A percentile compares a stretch with the other conserved stretches of the same genome.
Evolutionary conservation across 1,140 invertebrate species (phyloP).

Genomic region (Hylyphantes graminicola): DNA sequence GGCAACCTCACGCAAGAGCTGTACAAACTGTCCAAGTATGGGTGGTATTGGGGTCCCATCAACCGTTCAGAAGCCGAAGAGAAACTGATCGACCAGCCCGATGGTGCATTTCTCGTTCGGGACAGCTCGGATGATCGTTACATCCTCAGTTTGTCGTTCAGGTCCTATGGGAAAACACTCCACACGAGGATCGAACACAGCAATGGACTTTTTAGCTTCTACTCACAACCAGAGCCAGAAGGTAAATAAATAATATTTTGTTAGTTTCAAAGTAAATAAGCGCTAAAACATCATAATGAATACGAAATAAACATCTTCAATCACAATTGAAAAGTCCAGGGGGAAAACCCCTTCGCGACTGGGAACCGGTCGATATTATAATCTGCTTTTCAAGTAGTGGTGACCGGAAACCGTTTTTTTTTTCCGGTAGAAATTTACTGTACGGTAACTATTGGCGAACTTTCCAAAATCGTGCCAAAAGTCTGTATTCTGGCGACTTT

Average conservation of each 20-base stretch:
- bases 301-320: too few relatives aligned
- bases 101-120: conserved; percentile 82
- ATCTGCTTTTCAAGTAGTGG: too few relatives aligned
- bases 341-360: too few relatives aligned
- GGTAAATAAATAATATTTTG: conserved; percentile 63
- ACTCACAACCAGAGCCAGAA: conserved; percentile 75
- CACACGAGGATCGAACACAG: conserved; percentile 79
- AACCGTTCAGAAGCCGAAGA: conserved; percentile 75
- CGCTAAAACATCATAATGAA: too few relatives aligned
- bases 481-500: too few relatives aligned
- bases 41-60: conserved; percentile 78
- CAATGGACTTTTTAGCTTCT: conserved; percentile 76
- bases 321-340: too few relatives aligned
- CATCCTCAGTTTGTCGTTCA: conserved; percentile 78
- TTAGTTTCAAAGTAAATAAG: too few relatives aligned
- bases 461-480: too few relatives aligned
- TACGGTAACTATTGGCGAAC: too few relatives aligned
- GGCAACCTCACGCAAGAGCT: conserved; percentile 71
- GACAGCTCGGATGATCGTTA: conserved; percentile 80
- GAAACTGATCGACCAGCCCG: conserved; percentile 76
- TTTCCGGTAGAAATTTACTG: too few relatives aligned
- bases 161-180: conserved; percentile 78
- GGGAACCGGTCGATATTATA: too few relatives aligned
- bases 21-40: conserved; percentile 73
- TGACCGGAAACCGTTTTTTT: too few relatives aligned